Conservation (phyloP, 2,113 vertebrate species). For the human (Homo sapiens) region DNA sequence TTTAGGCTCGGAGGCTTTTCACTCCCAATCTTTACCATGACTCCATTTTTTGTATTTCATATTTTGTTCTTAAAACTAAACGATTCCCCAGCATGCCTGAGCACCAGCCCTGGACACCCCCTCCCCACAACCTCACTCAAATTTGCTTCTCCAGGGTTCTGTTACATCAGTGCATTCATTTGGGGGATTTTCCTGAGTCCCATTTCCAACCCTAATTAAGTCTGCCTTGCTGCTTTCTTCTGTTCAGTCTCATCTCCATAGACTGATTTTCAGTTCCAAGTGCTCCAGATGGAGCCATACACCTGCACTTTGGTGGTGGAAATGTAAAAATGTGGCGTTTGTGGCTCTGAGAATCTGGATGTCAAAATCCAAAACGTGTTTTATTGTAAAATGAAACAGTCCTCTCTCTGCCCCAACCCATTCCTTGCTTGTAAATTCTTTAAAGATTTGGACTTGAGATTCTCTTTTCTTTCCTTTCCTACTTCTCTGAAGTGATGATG, state of each 20-base stretch:
- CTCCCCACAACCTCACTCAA: background rate
- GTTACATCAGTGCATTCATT: too few species aligned
- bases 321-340: background rate
- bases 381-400: fast-evolving
- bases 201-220: background rate
- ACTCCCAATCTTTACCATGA: background rate
- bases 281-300: background rate
- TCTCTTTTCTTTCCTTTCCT: background rate
- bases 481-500: background rate
- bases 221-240: too few species aligned
- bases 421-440: background rate
- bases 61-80: background rate
- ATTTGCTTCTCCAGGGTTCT: background rate
- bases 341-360: background rate
- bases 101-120: fast-evolving
- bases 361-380: background rate
- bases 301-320: background rate
- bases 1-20: background rate
- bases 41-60: background rate
- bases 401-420: fast-evolving
- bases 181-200: fast-evolving
- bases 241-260: background rate
- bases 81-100: fast-evolving
- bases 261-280: background rate
- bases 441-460: background rate